Percentiles rank a stretch among this genome's conserved stretches.
Conservation (phyloP, 1,140 invertebrate genomes). For the Zaprionus vittiger region DNA sequence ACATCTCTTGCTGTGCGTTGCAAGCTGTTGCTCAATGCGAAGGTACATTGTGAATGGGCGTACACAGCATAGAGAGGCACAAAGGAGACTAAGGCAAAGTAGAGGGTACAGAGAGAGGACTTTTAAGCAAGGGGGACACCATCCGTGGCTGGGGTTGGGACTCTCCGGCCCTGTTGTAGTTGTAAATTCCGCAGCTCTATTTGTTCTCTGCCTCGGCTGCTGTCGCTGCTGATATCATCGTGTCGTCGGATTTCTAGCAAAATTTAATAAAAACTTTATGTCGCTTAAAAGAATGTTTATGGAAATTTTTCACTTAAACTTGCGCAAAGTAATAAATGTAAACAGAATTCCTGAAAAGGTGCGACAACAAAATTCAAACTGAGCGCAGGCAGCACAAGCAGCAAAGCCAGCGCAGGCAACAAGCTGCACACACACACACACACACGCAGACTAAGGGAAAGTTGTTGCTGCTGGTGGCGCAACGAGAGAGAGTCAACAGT, state of each 20-base stretch:
- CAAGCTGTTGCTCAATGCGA: not conserved
- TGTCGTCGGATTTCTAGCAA: conserved; percentile 74
- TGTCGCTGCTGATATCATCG: conserved; percentile 55
- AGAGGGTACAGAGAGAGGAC: not conserved
- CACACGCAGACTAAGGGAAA: conserved; percentile 60
- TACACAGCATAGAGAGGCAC: not conserved
- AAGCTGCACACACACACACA: conserved; percentile 70
- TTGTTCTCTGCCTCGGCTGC: conserved; percentile 56
- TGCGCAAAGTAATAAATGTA: conserved; percentile 84
- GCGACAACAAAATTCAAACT: conserved; percentile 82
- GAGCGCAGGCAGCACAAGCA: conserved; percentile 31
- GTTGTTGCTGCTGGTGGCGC: conserved; percentile 44
- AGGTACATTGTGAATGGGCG: not conserved
- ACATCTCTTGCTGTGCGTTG: not conserved
- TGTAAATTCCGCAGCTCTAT: conserved; percentile 80
- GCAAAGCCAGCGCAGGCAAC: conserved; percentile 34
- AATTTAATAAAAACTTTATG: conserved; percentile 84
- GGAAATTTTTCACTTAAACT: conserved; percentile 84
- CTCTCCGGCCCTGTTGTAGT: conserved; percentile 56
- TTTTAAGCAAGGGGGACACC: not conserved
- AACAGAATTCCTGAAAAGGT: conserved; percentile 84
- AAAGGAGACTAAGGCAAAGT: not conserved
- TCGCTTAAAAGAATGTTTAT: conserved; percentile 84
- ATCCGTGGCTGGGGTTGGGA: not conserved
- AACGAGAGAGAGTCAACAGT: conserved; percentile 74